Base-by-base conservation (phyloP, 2,888 invertebrate species). In the Pasiphila rectangulata region DNA sequence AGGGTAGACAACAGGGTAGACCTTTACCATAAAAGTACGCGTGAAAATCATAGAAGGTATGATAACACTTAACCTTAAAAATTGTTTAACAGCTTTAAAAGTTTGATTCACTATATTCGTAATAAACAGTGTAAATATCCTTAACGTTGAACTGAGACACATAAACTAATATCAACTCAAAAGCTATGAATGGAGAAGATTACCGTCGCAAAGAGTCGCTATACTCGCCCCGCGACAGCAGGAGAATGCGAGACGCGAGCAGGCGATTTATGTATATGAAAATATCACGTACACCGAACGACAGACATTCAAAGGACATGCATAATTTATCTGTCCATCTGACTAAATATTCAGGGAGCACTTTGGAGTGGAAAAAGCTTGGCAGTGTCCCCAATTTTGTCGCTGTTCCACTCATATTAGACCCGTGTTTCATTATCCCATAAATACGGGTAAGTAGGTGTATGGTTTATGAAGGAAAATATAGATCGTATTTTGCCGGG, bases 321-420 rank as follows among this genome's bases (percentile, higher is more conserved):
- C 56, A 68, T 67, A 67, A 66, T 68, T 63, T 59, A 68, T 57
- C 47, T 54, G 61, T 58, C 55, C 54, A 63, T 61, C 58, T 59
- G 56, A 58, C 58, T 62, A 59, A 54, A 55, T 61, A 67, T 66
- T 63, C 66, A 65, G 54, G 36, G 51, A 56, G 58, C 61, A 58
- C 58, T 60, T 56, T 51, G 50, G 41, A 54, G 53, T 55, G 55
- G 56, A 61, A 59, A 59, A 60, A 57, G 60, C 54, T 59, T 56
- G 56, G 57, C 54, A 56, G 51, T 43, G 56, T 49, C 54, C 57
- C 55, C 53, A 57, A 57, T 51, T 57, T 59, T 52, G 40, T 46
- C 50, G 55, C 55, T 51, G 46, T 53, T 51, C 52, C 48, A 45
- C 52, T 51, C 51, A 56, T 58, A 54, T 49, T 48, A 46, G 44